Base-by-base conservation (phyloP, 1,140 invertebrate species). In the Branchinecta lindahli region DNA sequence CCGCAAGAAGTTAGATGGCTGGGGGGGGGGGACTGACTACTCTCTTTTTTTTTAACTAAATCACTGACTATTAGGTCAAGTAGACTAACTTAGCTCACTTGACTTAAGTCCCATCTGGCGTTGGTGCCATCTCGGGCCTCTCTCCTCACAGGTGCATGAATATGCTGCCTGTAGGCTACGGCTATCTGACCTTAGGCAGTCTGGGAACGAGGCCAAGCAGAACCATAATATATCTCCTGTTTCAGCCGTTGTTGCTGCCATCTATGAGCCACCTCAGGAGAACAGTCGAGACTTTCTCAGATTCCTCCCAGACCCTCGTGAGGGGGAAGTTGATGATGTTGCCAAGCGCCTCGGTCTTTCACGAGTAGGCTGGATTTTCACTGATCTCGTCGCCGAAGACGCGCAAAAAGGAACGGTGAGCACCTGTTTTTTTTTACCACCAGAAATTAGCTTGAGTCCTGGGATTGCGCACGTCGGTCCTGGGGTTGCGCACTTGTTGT, bases 301-400 rank as follows among this genome's bases (percentile, higher is more conserved):
- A 72, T 80, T 92, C 70, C 75, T 83, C 66, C 82, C 85, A 0
- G 94, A 98, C 80, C 85, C 89, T 67, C 86, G 84, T 72, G 82
- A 84, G 75, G 79, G 80, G 66, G 75, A 87, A 67, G 88, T 97
- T 6, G 85, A 94, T 72, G 84, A 87, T 75, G 81, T 98, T 72
- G 92, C 93, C 66, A 78, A 78, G 47, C 81, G 84, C 69, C 83
- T 99, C 47, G 94, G 94, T 66, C 82, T 99, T 73, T 82, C 80
- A 68, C 81, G 85, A 79, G 87, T 99, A 72, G 97, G 97, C 44
- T 99, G 97, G 96, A 95, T 99, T 75, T 99, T 99, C 80, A 99
- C 96, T 9, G 96, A 99, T 84, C 83, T 99, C 44, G 85, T 97
- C 73, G 87, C 91, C 66, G 87, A 93, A 73, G 91, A 96, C 81